phyloP scores from a whole-genome alignment of 64 coral and sea anemone species.

The Actinia equina region DNA sequence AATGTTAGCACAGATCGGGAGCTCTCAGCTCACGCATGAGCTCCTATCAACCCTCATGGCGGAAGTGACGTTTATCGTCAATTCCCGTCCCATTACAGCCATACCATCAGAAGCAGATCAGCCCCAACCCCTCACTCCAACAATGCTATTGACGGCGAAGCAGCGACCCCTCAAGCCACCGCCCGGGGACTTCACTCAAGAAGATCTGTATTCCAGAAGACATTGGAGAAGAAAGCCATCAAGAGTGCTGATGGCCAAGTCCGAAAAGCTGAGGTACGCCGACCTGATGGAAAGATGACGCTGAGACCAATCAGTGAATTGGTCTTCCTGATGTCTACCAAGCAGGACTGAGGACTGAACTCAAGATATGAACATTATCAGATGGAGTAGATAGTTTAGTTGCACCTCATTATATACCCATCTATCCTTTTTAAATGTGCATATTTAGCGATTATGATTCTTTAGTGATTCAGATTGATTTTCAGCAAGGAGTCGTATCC shows the following conservation, averaged over 20 bases:
- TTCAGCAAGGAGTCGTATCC: no score
- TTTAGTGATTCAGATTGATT: no score
- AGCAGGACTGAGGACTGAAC: no score
- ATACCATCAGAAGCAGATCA: constrained; percentile 8
- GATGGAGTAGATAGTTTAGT: no score
- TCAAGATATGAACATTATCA: no score
- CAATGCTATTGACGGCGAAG: constrained; percentile 7
- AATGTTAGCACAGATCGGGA: background rate
- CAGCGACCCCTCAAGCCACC: background rate
- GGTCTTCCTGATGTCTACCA: no score
- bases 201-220: constrained; percentile 3
- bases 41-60: constrained; percentile 18
- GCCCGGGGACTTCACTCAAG: background rate
- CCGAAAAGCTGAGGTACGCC: constrained; percentile 3
- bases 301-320: no score
- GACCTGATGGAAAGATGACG: no score
- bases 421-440: no score
- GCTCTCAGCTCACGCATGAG: constrained; percentile 13
- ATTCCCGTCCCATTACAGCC: background rate
- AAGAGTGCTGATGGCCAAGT: constrained; percentile 36
- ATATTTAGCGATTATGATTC: no score
- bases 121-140: background rate
- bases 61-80: background rate
- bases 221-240: constrained; percentile 11
- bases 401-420: no score